Conservation (phyloP, 2,888 invertebrate genomes). For the Buathra laborator region DNA sequence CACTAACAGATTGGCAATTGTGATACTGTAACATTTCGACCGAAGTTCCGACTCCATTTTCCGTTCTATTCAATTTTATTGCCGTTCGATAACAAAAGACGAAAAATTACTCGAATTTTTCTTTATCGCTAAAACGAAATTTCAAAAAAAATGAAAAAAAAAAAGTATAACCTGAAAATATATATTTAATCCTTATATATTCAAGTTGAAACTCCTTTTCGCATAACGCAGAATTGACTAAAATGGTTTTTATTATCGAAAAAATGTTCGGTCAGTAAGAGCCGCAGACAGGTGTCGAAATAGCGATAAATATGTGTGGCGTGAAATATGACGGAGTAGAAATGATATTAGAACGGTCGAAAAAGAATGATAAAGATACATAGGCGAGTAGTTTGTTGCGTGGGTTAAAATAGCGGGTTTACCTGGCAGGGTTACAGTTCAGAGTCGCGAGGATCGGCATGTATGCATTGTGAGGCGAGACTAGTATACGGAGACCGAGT, state of each 20-base stretch:
- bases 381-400: constrained; percentile 30
- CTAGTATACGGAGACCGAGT: background rate
- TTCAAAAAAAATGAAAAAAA: too few relatives aligned
- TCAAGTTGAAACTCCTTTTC: too few relatives aligned
- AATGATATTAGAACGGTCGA: constrained; percentile 41
- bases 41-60: background rate
- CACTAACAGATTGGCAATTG: too few relatives aligned
- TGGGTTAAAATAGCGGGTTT: constrained; percentile 49
- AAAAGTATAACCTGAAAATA: too few relatives aligned
- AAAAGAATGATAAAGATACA: background rate
- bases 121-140: too few relatives aligned
- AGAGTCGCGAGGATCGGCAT: constrained; percentile 1
- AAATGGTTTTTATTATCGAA: too few relatives aligned
- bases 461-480: constrained; percentile 4
- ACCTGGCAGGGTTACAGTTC: constrained; percentile 36
- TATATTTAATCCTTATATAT: too few relatives aligned
- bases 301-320: background rate
- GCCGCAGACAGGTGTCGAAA: background rate
- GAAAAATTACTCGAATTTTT: too few relatives aligned
- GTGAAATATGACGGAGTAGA: constrained; percentile 33
- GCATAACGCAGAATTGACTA: too few relatives aligned
- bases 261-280: background rate
- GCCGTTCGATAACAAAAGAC: too few relatives aligned
- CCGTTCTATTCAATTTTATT: too few relatives aligned
- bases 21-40: too few relatives aligned